Evolutionary conservation across 2,888 invertebrate species (phyloP).

Genomic region (Ceraclea dissimilis): DNA sequence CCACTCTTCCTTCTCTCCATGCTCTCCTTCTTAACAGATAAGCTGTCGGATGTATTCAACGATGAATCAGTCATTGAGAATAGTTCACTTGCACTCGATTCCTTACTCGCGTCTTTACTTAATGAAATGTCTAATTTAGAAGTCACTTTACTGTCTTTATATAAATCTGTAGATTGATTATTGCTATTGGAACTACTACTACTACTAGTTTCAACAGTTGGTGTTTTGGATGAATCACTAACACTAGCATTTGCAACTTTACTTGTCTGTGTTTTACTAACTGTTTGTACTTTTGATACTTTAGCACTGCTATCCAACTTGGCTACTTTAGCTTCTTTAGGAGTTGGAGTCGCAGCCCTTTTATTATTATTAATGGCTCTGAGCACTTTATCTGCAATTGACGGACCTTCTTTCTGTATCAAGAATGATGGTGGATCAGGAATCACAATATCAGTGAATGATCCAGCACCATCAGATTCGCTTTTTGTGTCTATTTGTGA

Average conservation of each 20-base stretch:
- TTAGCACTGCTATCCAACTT: slow-evolving; percentile 23
- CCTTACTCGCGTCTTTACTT: slow-evolving; percentile 11
- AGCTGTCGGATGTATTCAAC: slow-evolving; percentile 30
- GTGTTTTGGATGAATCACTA: not conserved
- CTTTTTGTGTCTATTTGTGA: slow-evolving; percentile 38
- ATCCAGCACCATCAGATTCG: slow-evolving; percentile 44
- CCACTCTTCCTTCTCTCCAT: slow-evolving; percentile 36
- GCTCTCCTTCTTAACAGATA: slow-evolving; percentile 32
- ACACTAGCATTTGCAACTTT: slow-evolving; percentile 6
- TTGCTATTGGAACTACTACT: not conserved
- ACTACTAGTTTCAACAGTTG: not conserved
- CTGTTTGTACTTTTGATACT: slow-evolving; percentile 11
- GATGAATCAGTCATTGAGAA: slow-evolving; percentile 22
- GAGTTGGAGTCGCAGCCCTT: slow-evolving; percentile 35
- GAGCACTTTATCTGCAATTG: slow-evolving; percentile 56
- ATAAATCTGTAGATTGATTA: not conserved
- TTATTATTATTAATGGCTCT: slow-evolving; percentile 53
- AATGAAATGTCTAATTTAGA: slow-evolving; percentile 11
- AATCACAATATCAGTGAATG: slow-evolving; percentile 38
- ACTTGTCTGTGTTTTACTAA: slow-evolving; percentile 7
- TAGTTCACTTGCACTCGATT: slow-evolving; percentile 12
- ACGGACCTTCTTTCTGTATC: slow-evolving; percentile 46
- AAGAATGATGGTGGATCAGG: slow-evolving; percentile 46
- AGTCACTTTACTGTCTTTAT: slow-evolving; percentile 1
- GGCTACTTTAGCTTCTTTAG: slow-evolving; percentile 9